Base-by-base conservation (phyloP, 2,888 invertebrate genomes). In the Cryptocephalus moraei region DNA sequence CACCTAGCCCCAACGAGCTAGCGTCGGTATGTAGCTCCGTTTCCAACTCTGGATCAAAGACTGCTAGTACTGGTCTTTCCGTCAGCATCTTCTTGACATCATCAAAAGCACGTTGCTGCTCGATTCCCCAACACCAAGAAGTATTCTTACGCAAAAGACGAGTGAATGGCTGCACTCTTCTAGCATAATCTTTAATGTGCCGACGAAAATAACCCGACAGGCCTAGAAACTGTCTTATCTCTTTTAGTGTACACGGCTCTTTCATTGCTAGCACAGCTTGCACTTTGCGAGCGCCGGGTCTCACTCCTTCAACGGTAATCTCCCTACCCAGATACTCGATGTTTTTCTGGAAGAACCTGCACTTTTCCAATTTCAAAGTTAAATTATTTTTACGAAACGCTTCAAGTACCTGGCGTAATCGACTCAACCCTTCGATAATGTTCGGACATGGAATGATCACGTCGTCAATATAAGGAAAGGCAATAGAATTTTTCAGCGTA, bases 1-100 rank as follows among this genome's bases (percentile, higher is more conserved):
- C 62, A 0, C 55, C 62, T 8, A 57, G 51, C 2, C 61, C 61
- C n/a, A 51, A 8, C 34, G 52, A 53, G 41, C 60, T 55, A 0
- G 63, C 62, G 33, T 65, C 62, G 0, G 60, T 61, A 44, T 64
- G 62, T 4, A 63, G 43, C 44, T 63, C 59, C 1, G 49, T 58
- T 1, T 49, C 45, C 8, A 55, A 41, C 3, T 34, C 22, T 1
- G 54, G 56, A 41, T 61, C 55, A 41, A 56, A 65, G n/a, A 64
- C 44, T 2, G 55, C 59, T 33, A 66, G 39, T 1, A 62, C 44
- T 0, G 62, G 65, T 32, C 33, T 13, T 41, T 41, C 33, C 14
- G 51, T 49, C 1, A 60, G 38, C 10, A 47, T 45, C 9, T 39
- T n/a, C n/a, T 54, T 48, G 4, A 59, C 46, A 43, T 52, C 49